Evolutionary conservation across 2,113 vertebrate genomes (phyloP), one percentile per base, ranked within the genome.

Genomic region (Aramus guarauna): DNA sequence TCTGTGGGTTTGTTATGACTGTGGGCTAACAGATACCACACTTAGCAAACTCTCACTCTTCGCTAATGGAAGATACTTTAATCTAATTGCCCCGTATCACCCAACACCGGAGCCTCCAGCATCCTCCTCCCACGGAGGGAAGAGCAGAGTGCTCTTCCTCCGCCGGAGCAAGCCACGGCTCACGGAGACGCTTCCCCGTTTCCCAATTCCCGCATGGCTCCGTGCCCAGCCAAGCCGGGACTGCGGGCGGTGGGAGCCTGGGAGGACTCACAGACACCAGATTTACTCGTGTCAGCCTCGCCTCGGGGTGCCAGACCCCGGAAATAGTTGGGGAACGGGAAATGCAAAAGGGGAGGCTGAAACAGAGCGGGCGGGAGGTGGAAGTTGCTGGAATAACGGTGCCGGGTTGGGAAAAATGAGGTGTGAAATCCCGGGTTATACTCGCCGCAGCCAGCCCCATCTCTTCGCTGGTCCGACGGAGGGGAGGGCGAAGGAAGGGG

Each of bases 1-100:
- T 98, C 97, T 97, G 91, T 27, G 84, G 72, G 79, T 98, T 96
- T 98, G 96, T 98, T 97, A 96, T 95, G 97, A 97, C 94, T 96
- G 96, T 62, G 81, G 63, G 85, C 82, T 95, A 95, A 95, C 88
- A 94, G 97, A 97, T 97, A 94, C 81, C 89, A 94, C 95, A 95
- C 97, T 96, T 92, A 96, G 92, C 91, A 85, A 96, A 92, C 95
- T 94, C 96, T 97, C 95, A 80, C 96, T 95, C 97, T 97, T 96
- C 96, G 47, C 98, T 97, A 98, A 97, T 97, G 96, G 96, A 95
- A 97, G 92, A 94, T 83, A 63, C 87, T 90, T 95, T 93, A 79
- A 94, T 96, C 95, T 96, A 96, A 95, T 95, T 94, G 74, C 92
- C 73, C 75, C 5, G 47, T 69, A 92, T 98, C 97, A 94, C 56